Percentiles rank a stretch among this genome's conserved stretches.
Conservation (phyloP, 2,113 vertebrate genomes). For the Ptyas mucosa region DNA sequence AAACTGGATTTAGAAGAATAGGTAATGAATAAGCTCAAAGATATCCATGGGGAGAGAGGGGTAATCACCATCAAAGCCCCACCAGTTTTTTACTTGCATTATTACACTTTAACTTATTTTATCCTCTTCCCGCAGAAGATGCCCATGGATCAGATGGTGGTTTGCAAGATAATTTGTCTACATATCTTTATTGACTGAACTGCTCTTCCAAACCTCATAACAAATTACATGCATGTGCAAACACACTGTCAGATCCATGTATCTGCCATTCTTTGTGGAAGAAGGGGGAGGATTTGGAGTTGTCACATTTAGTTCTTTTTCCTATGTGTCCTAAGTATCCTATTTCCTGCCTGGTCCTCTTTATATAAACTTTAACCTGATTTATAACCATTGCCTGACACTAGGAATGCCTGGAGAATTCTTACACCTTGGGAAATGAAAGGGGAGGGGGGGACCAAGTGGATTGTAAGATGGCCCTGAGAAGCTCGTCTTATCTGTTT, state of each 20-base stretch:
- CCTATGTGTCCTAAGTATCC: too few relatives aligned
- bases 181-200: not conserved
- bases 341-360: too few relatives aligned
- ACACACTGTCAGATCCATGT: not conserved
- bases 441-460: too few relatives aligned
- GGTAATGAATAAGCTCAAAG: not conserved
- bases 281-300: too few relatives aligned
- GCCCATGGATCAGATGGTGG: not conserved
- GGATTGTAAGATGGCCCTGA: too few relatives aligned
- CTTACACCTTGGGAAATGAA: too few relatives aligned
- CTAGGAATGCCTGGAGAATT: too few relatives aligned
- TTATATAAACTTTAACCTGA: too few relatives aligned
- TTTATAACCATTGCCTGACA: too few relatives aligned
- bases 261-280: too few relatives aligned
- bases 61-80: not conserved
- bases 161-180: not conserved
- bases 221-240: not conserved
- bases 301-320: too few relatives aligned
- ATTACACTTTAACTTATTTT: not conserved
- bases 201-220: not conserved
- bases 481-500: too few relatives aligned
- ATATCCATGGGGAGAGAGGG: not conserved
- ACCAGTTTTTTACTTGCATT: not conserved
- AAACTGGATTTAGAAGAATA: not conserved
- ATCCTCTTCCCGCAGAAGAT: not conserved